Evolutionary conservation across 1,140 invertebrate genomes (phyloP).

Genomic region (Saccostrea cuccullata): DNA sequence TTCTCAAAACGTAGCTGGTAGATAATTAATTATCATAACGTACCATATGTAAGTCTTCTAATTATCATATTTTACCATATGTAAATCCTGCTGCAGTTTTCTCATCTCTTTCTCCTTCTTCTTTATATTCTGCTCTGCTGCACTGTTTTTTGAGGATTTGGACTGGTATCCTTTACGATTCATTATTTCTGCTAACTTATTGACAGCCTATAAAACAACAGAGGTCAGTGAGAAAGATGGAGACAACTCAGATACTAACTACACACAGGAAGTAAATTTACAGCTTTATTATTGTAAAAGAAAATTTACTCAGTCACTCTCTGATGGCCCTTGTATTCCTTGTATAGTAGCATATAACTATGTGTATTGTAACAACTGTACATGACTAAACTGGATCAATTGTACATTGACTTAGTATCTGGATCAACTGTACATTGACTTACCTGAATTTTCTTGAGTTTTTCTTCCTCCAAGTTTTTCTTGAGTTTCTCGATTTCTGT

Average conservation of each 20-base stretch:
- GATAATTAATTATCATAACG: no score
- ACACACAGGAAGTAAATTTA: no score
- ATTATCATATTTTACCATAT: conserved; percentile 85
- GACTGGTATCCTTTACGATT: conserved; percentile 87
- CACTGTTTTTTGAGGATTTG: conserved; percentile 82
- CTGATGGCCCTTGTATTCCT: no score
- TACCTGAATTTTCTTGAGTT: conserved; percentile 82
- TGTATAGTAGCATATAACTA: no score
- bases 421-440: neutral
- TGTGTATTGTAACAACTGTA: no score
- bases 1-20: no score
- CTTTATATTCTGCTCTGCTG: conserved; percentile 87
- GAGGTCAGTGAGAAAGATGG: neutral
- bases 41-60: no score
- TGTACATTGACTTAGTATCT: neutral
- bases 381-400: no score
- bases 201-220: conserved; percentile 88
- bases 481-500: conserved; percentile 91
- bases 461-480: conserved; percentile 93
- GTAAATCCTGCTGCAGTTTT: conserved; percentile 96
- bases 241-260: no score
- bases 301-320: no score
- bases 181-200: conserved; percentile 98
- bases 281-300: no score
- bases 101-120: conserved; percentile 97